These are phyloP conservation scores for Struthidea cinerea DNA, from an alignment of 2,113 vertebrate genomes.

Conservation along the genomic window DNA sequence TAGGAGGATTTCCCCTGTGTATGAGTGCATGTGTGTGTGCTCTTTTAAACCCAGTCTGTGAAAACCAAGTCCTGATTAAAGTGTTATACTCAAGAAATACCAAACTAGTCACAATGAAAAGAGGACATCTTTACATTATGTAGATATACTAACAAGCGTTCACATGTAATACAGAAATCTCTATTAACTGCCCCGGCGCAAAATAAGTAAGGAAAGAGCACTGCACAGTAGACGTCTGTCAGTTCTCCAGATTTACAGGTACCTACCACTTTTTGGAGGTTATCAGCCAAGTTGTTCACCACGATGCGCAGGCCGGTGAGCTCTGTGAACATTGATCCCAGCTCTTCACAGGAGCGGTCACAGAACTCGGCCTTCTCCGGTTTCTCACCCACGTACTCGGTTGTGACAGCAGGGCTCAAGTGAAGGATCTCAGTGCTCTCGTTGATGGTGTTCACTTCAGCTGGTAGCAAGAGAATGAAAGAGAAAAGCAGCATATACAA, in stretches of 20 bases:
- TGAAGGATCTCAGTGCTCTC: constrained; percentile 85
- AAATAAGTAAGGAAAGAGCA: neutral
- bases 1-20: neutral
- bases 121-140: neutral
- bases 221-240: neutral
- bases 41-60: neutral
- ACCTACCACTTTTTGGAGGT: constrained; percentile 91
- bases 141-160: neutral
- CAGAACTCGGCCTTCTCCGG: constrained; percentile 79
- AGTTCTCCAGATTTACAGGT: neutral
- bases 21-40: too few species aligned
- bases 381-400: constrained; percentile 79
- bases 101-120: neutral
- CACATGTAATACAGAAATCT: neutral
- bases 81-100: neutral
- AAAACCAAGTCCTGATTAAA: neutral
- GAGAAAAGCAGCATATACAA: neutral
- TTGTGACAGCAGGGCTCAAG: constrained; percentile 79
- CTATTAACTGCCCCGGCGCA: neutral
- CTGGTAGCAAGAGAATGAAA: constrained; percentile 62
- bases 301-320: constrained; percentile 87
- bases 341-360: constrained; percentile 91
- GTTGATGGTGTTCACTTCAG: constrained; percentile 81
- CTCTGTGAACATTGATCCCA: constrained; percentile 88
- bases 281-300: constrained; percentile 89